Evolutionary conservation across 2,113 vertebrate species (phyloP), one percentile per base, ranked within the genome.

Genomic region (Siniperca knerii): DNA sequence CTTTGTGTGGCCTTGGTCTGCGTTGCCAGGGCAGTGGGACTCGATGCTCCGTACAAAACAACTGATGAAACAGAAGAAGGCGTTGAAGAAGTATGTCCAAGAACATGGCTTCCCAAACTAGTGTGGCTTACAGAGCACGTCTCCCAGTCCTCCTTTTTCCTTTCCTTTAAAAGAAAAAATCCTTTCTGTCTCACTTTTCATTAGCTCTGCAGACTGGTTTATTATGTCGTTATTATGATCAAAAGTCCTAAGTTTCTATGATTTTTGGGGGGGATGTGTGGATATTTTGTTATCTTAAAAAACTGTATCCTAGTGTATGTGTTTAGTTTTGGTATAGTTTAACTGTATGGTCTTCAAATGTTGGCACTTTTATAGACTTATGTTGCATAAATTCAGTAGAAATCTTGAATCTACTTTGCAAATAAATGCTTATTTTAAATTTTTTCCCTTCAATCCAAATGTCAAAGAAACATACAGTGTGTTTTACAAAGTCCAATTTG

Each of bases 1-100:
- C 81, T 90, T 87, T 85, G 87, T 87, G 80, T 80, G 79, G 73
- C 52, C 67, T 76, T 33, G 73, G 81, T 44, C 77, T 55, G 72
- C 46, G 70, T 79, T 88, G 82, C 65, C 73, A 70, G 72, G 79
- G 79, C 23, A 83, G 85, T 66, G 70, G 82, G 81, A 77, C 58
- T 29, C 21, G 0, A 58, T 18, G 23, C 79, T 79, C 57, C 8
- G 3, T 52, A 67, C 13, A 79, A 84, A 85, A 93, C 72, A 86
- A 74, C 33, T 50, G 79, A 77, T 75, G 61, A 86, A 74, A 87
- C 65, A 88, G 72, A 84, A 82, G 73, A 83, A 68, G 73, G 57
- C 35, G 37, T 89, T 29, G 29, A 29, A 29, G 80, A 84, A 92
- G 90, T 33, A 15, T 83, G 61, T 86, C 76, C 79, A 72, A 73